These are phyloP conservation scores for Cyanoderma ruficeps DNA, from an alignment of 2,113 vertebrate species.

Conservation along the genomic window DNA sequence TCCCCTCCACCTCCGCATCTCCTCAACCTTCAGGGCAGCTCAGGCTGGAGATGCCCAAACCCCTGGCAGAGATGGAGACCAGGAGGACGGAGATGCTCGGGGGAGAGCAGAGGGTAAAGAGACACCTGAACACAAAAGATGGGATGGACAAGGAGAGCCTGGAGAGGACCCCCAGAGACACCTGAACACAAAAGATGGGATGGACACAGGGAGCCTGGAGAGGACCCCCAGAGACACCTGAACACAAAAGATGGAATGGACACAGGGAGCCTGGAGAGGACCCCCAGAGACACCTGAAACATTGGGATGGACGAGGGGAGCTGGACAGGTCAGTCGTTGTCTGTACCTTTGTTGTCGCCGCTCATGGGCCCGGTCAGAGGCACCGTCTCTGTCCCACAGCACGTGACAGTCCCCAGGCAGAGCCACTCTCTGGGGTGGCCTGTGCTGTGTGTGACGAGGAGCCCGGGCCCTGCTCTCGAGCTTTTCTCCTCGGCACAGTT, in stretches of 20 bases:
- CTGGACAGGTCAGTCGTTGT: accelerated
- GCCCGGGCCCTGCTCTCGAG: background rate
- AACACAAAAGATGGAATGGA: accelerated
- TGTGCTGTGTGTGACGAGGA: background rate
- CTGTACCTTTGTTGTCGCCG: constrained; percentile 3
- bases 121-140: background rate
- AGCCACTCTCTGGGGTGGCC: background rate
- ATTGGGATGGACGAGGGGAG: background rate
- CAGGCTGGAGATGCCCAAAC: background rate
- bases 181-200: background rate
- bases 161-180: background rate
- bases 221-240: no score
- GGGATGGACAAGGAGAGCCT: accelerated
- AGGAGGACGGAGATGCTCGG: accelerated
- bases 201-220: background rate
- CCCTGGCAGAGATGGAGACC: accelerated
- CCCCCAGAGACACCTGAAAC: background rate
- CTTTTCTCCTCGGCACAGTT: constrained; percentile 48
- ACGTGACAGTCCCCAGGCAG: background rate
- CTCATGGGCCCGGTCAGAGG: background rate
- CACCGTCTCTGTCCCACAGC: background rate
- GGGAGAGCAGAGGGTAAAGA: background rate
- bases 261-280: accelerated
- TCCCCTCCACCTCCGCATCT: background rate
- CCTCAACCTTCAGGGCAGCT: background rate